Percentiles rank a stretch among this genome's conserved stretches.
Conservation (phyloP, 2,888 invertebrate genomes). For the Beris chalybata region DNA sequence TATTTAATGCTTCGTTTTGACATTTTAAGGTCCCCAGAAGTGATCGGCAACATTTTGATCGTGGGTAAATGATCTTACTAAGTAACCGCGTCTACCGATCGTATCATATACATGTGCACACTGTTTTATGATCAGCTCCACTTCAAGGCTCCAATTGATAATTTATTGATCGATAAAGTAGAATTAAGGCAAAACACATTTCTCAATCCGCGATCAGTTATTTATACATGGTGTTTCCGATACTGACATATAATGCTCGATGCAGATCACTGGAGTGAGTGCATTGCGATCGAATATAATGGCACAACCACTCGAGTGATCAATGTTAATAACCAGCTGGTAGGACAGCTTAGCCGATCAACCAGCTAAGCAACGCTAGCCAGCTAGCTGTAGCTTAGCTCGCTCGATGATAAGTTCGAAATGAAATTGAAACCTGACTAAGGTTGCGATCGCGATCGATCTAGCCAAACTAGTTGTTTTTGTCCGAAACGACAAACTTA, state of each 20-base stretch:
- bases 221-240: conserved; percentile 36
- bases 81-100: background rate
- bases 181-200: conserved; percentile 38
- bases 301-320: conserved; percentile 28
- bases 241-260: conserved; percentile 36
- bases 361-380: background rate
- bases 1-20: conserved; percentile 20
- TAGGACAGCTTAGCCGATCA: conserved; percentile 32
- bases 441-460: conserved; percentile 31
- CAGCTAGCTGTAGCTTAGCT: background rate
- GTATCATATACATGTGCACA: no score
- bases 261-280: conserved; percentile 27
- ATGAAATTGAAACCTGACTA: conserved; percentile 33
- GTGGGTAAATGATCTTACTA: background rate
- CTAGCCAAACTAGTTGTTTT: conserved; percentile 19
- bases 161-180: conserved; percentile 37
- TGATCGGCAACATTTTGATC: conserved; percentile 17
- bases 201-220: conserved; percentile 32
- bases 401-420: conserved; percentile 35
- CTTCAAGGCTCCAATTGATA: conserved; percentile 34
- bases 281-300: conserved; percentile 15
- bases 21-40: conserved; percentile 19
- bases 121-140: conserved; percentile 13
- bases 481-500: background rate
- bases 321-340: conserved; percentile 36